These are phyloP conservation scores for Saguinus imperator DNA, from an alignment of 2,113 vertebrate genomes.

Conservation along the genomic window DNA sequence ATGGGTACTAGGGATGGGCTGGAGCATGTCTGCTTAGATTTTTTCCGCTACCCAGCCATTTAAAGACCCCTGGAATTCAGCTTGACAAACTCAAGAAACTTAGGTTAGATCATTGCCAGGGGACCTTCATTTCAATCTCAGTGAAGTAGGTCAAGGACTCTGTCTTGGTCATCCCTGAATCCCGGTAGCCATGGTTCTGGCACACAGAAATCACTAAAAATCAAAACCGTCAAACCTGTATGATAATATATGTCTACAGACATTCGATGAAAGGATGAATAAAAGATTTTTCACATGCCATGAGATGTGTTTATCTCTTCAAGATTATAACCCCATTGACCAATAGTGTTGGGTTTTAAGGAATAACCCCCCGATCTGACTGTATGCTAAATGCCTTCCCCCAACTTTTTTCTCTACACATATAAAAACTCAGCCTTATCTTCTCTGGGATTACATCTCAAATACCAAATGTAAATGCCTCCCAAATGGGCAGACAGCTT, in stretches of 20 bases:
- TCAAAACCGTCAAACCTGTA: background rate
- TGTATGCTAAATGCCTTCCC: background rate
- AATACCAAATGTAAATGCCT: slow-evolving; percentile 53
- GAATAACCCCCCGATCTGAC: background rate
- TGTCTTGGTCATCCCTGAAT: background rate
- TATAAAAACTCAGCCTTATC: background rate
- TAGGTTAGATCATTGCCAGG: background rate
- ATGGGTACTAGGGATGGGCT: background rate
- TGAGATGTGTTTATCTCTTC: background rate
- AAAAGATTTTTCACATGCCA: background rate
- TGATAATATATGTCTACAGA: too few relatives aligned
- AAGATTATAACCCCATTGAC: background rate
- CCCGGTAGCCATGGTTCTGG: background rate
- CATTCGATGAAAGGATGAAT: background rate
- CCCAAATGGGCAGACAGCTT: background rate
- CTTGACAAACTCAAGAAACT: background rate
- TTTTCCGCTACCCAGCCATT: background rate
- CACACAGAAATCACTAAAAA: background rate
- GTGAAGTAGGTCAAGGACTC: background rate
- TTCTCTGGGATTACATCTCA: background rate
- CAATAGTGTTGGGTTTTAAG: background rate
- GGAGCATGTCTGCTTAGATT: background rate
- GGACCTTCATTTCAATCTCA: background rate
- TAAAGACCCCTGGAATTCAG: background rate
- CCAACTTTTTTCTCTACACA: background rate